Conservation (phyloP, 2,888 invertebrate genomes). For the Lasioglossum leucozonium region DNA sequence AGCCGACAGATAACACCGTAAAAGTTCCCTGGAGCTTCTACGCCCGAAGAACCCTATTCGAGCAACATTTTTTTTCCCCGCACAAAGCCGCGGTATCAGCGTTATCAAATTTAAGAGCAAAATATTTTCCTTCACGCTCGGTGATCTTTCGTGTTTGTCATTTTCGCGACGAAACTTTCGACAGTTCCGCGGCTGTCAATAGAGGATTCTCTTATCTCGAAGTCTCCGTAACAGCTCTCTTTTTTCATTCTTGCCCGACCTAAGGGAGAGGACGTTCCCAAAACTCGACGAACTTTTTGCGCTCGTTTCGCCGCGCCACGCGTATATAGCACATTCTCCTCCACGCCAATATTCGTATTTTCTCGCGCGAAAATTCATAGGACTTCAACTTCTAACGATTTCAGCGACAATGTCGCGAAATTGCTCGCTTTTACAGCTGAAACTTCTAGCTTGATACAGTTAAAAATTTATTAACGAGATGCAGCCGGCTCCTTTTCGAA, state of each 20-base stretch:
- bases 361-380: conserved; percentile 49
- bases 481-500: not conserved
- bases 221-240: conserved; percentile 8
- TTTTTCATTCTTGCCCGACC: not conserved
- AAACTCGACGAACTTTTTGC: conserved; percentile 40
- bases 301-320: not conserved
- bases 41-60: not conserved
- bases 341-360: conserved; percentile 7
- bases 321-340: conserved; percentile 1
- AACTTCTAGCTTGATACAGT: conserved; percentile 24
- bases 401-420: not conserved
- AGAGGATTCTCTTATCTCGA: conserved; percentile 3
- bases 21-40: not conserved
- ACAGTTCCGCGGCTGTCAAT: conserved; percentile 41
- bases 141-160: conserved; percentile 8
- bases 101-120: conserved; percentile 39
- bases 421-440: conserved; percentile 20
- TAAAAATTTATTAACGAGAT: conserved; percentile 23
- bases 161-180: conserved; percentile 39
- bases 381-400: conserved; percentile 33
- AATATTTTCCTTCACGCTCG: conserved; percentile 46
- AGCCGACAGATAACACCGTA: not conserved
- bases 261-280: conserved; percentile 15
- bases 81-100: conserved; percentile 32
- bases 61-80: conserved; percentile 3